A percentile compares a stretch with the other conserved stretches of the same genome.
These are phyloP conservation scores for Lipotes vexillifer DNA, from an alignment of 2,113 vertebrate genomes.

Conservation along the genomic window DNA sequence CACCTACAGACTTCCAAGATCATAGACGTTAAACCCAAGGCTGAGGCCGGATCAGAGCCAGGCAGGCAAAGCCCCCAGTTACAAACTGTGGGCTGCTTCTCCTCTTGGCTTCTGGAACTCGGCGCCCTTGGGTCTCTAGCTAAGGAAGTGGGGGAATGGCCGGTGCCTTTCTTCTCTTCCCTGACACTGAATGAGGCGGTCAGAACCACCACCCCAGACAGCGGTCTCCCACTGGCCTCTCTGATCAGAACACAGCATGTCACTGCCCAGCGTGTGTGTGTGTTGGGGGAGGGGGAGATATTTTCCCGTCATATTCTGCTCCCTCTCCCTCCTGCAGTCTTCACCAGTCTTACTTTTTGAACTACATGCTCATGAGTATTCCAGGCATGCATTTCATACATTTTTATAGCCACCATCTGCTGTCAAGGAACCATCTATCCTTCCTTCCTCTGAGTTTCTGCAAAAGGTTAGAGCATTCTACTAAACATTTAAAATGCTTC, in stretches of 20 bases:
- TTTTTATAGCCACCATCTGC: not conserved
- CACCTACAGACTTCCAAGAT: not conserved
- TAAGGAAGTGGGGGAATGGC: accelerated
- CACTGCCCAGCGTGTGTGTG: too few species aligned
- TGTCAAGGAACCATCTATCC: not conserved
- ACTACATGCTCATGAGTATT: not conserved
- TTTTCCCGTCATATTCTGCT: accelerated
- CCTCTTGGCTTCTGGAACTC: accelerated
- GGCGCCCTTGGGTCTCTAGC: accelerated
- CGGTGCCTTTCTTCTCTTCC: accelerated
- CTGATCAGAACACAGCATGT: not conserved
- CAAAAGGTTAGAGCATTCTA: not conserved
- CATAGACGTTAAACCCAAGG: too few species aligned
- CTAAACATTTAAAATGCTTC: not conserved
- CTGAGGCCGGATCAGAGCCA: too few species aligned
- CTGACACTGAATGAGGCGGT: accelerated
- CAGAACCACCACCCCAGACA: accelerated
- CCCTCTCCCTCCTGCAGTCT: accelerated
- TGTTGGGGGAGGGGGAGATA: too few species aligned
- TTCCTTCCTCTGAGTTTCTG: not conserved
- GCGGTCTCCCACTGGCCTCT: not conserved
- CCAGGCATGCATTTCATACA: too few species aligned
- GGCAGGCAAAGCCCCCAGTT: accelerated
- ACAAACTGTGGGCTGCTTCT: accelerated
- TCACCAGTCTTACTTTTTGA: accelerated